These are phyloP conservation scores for Hypomesus transpacificus DNA, from an alignment of 2,113 vertebrate genomes.

Conservation along the genomic window DNA sequence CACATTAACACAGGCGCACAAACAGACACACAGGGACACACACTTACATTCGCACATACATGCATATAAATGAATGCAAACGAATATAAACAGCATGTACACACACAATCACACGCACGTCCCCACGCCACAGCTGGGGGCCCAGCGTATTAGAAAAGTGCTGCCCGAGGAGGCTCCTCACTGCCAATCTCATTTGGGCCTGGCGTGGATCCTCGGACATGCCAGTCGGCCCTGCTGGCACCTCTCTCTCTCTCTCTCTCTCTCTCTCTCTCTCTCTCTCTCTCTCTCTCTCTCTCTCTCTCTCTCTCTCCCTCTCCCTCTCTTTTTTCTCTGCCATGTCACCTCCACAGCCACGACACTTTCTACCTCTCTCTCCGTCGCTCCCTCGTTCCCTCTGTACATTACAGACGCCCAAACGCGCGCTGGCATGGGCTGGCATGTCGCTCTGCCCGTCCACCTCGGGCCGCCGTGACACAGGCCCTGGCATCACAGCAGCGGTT, in stretches of 20 bases:
- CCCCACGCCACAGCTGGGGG: slow-evolving; percentile 32
- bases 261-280: too few relatives aligned
- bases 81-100: too few relatives aligned
- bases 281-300: too few relatives aligned
- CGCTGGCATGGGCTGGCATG: too few relatives aligned
- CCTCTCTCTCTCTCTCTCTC: neutral
- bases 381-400: too few relatives aligned
- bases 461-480: slow-evolving; percentile 24
- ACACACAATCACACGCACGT: neutral
- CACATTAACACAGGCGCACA: too few relatives aligned
- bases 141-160: slow-evolving; percentile 30
- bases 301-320: too few relatives aligned
- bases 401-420: too few relatives aligned
- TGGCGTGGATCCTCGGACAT: slow-evolving; percentile 33
- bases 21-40: too few relatives aligned
- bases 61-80: neutral
- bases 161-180: slow-evolving; percentile 27
- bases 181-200: slow-evolving; percentile 57
- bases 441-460: slow-evolving; percentile 28
- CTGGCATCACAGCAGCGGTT: slow-evolving; percentile 25
- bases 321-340: too few relatives aligned
- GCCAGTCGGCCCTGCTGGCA: slow-evolving; percentile 41
- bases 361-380: too few relatives aligned
- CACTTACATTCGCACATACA: neutral
- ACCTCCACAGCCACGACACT: too few relatives aligned